These are phyloP conservation scores for Ptychadena robeensis DNA, from an alignment of 2,797 vertebrate genomes.

Conservation along the genomic window DNA sequence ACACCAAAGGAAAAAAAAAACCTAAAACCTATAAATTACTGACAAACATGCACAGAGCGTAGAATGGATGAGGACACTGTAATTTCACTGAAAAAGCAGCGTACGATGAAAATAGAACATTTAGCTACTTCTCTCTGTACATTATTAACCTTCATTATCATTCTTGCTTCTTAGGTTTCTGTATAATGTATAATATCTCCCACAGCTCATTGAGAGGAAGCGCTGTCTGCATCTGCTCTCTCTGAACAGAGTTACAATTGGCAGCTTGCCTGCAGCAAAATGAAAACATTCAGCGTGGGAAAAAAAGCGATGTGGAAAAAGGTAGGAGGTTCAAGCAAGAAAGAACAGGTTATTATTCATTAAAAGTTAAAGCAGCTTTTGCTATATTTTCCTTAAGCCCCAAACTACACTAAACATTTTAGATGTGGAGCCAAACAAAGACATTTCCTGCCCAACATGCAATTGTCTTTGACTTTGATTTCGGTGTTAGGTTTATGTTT, in stretches of 20 bases:
- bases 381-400: slow-evolving; percentile 44
- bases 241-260: slow-evolving; percentile 53
- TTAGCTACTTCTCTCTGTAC: slow-evolving; percentile 49
- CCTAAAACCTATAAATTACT: slow-evolving; percentile 16
- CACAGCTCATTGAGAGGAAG: slow-evolving; percentile 59
- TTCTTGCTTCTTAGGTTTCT: slow-evolving; percentile 61
- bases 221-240: slow-evolving; percentile 60
- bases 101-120: slow-evolving; percentile 51
- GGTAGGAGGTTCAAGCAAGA: slow-evolving; percentile 58
- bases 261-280: slow-evolving; percentile 61
- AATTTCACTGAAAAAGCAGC: slow-evolving; percentile 14
- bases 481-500: slow-evolving; percentile 3
- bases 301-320: slow-evolving; percentile 51
- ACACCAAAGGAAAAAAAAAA: background rate
- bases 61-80: background rate
- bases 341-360: slow-evolving; percentile 61
- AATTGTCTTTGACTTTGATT: slow-evolving; percentile 32
- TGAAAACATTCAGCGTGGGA: slow-evolving; percentile 63
- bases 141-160: slow-evolving; percentile 62
- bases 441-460: slow-evolving; percentile 1
- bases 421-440: slow-evolving; percentile 47
- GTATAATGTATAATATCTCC: slow-evolving; percentile 60
- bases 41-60: slow-evolving; percentile 26
- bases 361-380: slow-evolving; percentile 48
- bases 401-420: slow-evolving; percentile 41